phyloP scores from a whole-genome alignment of 2,888 invertebrate genomes.

The Ichneumon xanthorius region DNA sequence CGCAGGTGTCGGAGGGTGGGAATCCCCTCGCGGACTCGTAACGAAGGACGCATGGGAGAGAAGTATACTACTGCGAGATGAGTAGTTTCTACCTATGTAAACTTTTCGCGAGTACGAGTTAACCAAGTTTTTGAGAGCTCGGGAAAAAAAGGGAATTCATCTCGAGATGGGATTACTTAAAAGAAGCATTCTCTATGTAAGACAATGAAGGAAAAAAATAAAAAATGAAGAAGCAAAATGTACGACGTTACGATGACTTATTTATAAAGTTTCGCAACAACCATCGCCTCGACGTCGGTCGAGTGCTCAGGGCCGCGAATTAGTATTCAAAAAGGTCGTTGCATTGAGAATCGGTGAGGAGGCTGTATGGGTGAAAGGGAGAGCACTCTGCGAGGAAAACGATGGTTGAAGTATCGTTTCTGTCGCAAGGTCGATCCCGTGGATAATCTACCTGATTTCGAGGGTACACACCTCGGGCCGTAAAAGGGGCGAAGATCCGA shows the following conservation, averaged over 20 bases:
- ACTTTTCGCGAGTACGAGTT: constrained; percentile 31
- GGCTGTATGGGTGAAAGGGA: not conserved
- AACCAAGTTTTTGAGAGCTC: constrained; percentile 25
- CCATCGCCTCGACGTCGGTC: constrained; percentile 33
- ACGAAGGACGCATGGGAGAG: constrained; percentile 38
- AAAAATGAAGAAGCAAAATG: not conserved
- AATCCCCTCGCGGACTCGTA: constrained; percentile 34
- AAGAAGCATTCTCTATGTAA: not conserved
- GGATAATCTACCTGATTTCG: constrained; percentile 9
- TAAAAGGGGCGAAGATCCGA: not conserved
- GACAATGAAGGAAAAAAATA: not conserved
- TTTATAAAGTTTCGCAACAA: constrained; percentile 58
- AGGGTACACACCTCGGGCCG: not conserved
- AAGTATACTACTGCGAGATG: constrained; percentile 19
- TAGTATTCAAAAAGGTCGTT: constrained; percentile 6
- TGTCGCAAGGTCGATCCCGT: not conserved
- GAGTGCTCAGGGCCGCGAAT: constrained; percentile 56
- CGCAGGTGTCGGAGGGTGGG: constrained; percentile 13
- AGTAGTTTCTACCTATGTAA: constrained; percentile 27
- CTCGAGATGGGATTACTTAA: constrained; percentile 9
- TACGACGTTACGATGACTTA: constrained; percentile 5
- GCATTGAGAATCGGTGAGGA: not conserved
- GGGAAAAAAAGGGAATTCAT: constrained; percentile 29
- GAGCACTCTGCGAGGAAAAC: not conserved
- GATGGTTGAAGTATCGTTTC: not conserved